Percentiles rank a stretch among this genome's conserved stretches.
phyloP scores from a whole-genome alignment of 2,113 vertebrate genomes.

The Ellobius talpinus region DNA sequence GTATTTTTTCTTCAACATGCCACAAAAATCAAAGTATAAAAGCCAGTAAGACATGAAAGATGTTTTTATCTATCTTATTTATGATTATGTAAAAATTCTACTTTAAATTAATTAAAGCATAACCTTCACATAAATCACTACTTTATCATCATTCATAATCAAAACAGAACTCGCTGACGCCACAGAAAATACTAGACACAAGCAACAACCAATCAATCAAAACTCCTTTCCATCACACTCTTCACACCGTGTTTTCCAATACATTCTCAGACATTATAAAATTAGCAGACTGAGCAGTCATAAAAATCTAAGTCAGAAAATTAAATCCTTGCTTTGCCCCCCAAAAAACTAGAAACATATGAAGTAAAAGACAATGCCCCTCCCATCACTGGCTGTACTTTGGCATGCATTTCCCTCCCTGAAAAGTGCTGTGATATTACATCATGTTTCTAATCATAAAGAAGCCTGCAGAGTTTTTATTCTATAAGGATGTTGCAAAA shows the following conservation, averaged over 20 bases:
- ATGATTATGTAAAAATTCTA: slow-evolving; percentile 73
- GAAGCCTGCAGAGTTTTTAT: not conserved
- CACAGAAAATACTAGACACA: slow-evolving; percentile 58
- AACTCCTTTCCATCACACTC: slow-evolving; percentile 47
- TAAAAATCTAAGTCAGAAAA: slow-evolving; percentile 74
- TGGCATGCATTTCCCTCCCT: not conserved
- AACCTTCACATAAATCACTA: slow-evolving; percentile 69
- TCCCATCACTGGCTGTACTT: not conserved
- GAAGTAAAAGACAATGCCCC: not conserved
- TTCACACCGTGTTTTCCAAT: slow-evolving; percentile 70
- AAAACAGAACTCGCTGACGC: slow-evolving; percentile 77
- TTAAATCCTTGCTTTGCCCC: slow-evolving; percentile 48
- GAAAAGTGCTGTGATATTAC: not conserved
- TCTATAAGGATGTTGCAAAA: not conserved
- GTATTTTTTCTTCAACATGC: not conserved
- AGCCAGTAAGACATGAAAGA: not conserved
- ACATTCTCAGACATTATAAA: slow-evolving; percentile 75
- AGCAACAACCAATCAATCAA: slow-evolving; percentile 72
- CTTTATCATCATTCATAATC: slow-evolving; percentile 78
- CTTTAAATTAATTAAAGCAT: slow-evolving; percentile 78
- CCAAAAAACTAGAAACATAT: slow-evolving; percentile 34
- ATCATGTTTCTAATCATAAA: not conserved
- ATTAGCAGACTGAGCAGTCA: slow-evolving; percentile 75
- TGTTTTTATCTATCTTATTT: slow-evolving; percentile 71
- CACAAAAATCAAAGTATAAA: not conserved